A percentile compares a stretch with the other conserved stretches of the same genome.
Conservation (phyloP, 2,797 vertebrate species). For the Chelon auratus region DNA sequence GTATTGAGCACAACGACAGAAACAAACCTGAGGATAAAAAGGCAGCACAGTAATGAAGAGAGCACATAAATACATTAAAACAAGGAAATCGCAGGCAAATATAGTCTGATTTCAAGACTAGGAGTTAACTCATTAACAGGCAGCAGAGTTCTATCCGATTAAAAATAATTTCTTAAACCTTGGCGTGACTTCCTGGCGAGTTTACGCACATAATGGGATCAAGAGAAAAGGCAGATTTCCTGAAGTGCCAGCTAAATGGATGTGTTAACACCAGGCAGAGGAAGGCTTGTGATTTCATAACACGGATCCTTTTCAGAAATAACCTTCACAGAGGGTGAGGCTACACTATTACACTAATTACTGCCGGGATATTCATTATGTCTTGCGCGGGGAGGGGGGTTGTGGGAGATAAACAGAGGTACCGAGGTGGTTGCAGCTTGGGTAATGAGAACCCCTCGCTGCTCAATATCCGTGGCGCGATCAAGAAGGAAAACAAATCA, state of each 20-base stretch:
- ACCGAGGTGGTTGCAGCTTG: constrained; percentile 18
- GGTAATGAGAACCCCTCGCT: constrained; percentile 43
- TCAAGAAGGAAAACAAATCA: constrained; percentile 45
- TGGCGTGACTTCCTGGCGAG: neutral
- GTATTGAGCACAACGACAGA: neutral
- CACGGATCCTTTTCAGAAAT: constrained; percentile 49
- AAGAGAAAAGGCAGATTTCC: constrained; percentile 14
- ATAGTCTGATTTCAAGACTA: neutral
- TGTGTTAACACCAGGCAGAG: constrained; percentile 29
- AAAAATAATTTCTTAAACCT: neutral
- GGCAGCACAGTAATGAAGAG: constrained; percentile 1
- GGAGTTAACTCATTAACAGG: neutral
- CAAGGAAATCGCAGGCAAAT: neutral
- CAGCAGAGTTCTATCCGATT: neutral
- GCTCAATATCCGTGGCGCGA: constrained; percentile 32
- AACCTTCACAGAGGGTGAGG: constrained; percentile 63
- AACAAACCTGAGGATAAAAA: constrained; percentile 10
- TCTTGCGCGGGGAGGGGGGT: constrained; percentile 20
- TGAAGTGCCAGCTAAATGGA: constrained; percentile 13
- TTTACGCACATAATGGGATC: constrained; percentile 1
- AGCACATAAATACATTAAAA: constrained; percentile 6
- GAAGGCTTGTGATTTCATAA: constrained; percentile 37
- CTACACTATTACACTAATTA: constrained; percentile 67
- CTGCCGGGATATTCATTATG: constrained; percentile 53
- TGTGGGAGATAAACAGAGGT: constrained; percentile 21